These are phyloP conservation scores for Jordanella pulchra DNA, from an alignment of 2,797 vertebrate genomes.

Conservation along the genomic window DNA sequence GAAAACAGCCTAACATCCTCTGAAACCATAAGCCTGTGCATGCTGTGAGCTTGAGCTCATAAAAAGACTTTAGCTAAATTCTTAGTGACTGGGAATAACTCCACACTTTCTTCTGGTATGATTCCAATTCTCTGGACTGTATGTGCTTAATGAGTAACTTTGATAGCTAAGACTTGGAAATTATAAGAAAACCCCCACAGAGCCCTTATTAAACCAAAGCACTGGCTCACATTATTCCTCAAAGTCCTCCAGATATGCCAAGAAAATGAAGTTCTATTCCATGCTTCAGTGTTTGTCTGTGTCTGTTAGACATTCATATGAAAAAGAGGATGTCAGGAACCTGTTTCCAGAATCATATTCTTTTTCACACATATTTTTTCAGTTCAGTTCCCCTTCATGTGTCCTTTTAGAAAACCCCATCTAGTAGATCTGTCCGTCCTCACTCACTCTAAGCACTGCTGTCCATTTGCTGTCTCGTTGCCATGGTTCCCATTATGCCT, in stretches of 20 bases:
- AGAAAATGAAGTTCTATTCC: conserved; percentile 37
- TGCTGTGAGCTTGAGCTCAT: conserved; percentile 46
- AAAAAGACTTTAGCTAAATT: conserved; percentile 37
- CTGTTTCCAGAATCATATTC: conserved; percentile 23
- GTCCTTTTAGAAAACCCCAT: conserved; percentile 41
- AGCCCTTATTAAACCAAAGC: conserved; percentile 37
- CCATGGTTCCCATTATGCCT: conserved; percentile 77
- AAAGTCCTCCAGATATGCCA: conserved; percentile 45
- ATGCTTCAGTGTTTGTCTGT: background rate
- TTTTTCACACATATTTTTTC: conserved; percentile 28
- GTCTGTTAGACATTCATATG: conserved; percentile 16
- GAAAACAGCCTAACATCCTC: conserved; percentile 39
- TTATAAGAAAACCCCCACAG: conserved; percentile 43
- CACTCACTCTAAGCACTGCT: conserved; percentile 43
- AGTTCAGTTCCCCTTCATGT: conserved; percentile 37
- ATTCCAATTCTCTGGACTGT: conserved; percentile 33
- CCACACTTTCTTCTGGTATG: conserved; percentile 28
- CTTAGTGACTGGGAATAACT: conserved; percentile 23
- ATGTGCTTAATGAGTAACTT: conserved; percentile 44
- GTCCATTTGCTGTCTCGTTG: conserved; percentile 67
- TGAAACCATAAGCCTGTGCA: conserved; percentile 34
- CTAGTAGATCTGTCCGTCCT: conserved; percentile 46
- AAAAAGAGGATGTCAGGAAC: conserved; percentile 25
- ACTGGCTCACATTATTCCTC: conserved; percentile 25
- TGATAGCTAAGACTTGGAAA: conserved; percentile 47